Evolutionary conservation across 2,113 vertebrate species (phyloP), one percentile per base, ranked within the genome.

Genomic region (Odocoileus hemionus): DNA sequence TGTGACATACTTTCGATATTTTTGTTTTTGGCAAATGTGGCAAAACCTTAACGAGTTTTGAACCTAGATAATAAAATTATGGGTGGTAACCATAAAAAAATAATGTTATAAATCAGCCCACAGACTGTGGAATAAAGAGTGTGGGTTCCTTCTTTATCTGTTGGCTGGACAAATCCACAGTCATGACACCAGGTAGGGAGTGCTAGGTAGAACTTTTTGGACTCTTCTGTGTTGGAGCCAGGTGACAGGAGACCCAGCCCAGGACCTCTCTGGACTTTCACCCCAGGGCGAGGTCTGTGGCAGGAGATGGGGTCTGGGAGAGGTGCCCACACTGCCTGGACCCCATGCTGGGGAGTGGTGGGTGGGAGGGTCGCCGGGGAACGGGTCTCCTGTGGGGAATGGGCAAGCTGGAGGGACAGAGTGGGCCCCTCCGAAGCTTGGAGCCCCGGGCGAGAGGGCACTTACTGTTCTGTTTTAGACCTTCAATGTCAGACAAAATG

Each of bases 151-250:
- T 47, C 54, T 4, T 70, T 70, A 70, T 70, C 21, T 74, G 67
- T 39, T 79, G 43, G 19, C 17, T 10, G 26, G 36, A 64, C 13
- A 19, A 23, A 39, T 52, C 15, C 11, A 7, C 16, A 64, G 30
- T 47, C 54, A 0, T 8, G 19, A 60, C 13, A 58, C 25, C 52
- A 23, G 45, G 25, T 43, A 61, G 36, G 21, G 2, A 1, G 26
- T 8, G 60, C 58, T 15, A 2, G 1, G 0, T 3, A 21, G 89
- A 74, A 30, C 45, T 55, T 10, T 47, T 2, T 23, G 87, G 86
- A 26, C n/a, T 36, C 61, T 8, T 45, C 5, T 0, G 19, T 5
- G 19, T 21, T 17, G 13, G 13, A 60, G 33, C 45, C 0, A 4
- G 39, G 78, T 8, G 55, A 16, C 23, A 8, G 12, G 76, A 61